phyloP scores from a whole-genome alignment of 2,888 invertebrate species.

The Ceraclea dissimilis region DNA sequence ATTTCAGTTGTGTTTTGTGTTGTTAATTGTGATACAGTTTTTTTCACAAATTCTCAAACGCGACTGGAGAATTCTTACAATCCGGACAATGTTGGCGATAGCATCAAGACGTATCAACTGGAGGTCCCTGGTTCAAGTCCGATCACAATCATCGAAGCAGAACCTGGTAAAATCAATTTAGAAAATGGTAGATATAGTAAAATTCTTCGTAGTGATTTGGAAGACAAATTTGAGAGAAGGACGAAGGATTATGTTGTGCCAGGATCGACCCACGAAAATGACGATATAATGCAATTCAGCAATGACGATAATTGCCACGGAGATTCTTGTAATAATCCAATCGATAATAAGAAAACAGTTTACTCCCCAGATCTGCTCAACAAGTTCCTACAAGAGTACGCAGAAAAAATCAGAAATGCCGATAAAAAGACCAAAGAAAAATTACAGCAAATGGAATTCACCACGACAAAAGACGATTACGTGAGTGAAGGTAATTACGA shows the following conservation, averaged over 20 bases:
- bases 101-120: slow-evolving; percentile 43
- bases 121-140: slow-evolving; percentile 51
- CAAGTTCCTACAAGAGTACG: slow-evolving; percentile 54
- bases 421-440: slow-evolving; percentile 41
- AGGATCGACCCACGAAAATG: slow-evolving; percentile 21
- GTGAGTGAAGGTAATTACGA: slow-evolving; percentile 11
- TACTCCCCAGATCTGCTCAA: slow-evolving; percentile 51
- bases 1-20: not conserved
- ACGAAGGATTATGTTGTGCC: slow-evolving; percentile 25
- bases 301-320: slow-evolving; percentile 40
- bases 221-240: slow-evolving; percentile 20
- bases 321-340: slow-evolving; percentile 40
- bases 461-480: slow-evolving; percentile 5
- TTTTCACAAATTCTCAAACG: slow-evolving; percentile 22
- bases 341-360: slow-evolving; percentile 30
- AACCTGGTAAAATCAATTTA: slow-evolving; percentile 29
- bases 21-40: slow-evolving; percentile 17
- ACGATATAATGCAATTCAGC: not conserved
- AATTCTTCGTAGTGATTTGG: slow-evolving; percentile 22
- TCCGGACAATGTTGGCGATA: not conserved
- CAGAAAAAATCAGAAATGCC: slow-evolving; percentile 45
- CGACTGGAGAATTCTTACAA: slow-evolving; percentile 18
- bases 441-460: slow-evolving; percentile 31
- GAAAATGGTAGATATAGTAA: slow-evolving; percentile 35
- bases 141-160: slow-evolving; percentile 51